Conservation (phyloP, 1,140 invertebrate species). For the Drosophila leontia region DNA sequence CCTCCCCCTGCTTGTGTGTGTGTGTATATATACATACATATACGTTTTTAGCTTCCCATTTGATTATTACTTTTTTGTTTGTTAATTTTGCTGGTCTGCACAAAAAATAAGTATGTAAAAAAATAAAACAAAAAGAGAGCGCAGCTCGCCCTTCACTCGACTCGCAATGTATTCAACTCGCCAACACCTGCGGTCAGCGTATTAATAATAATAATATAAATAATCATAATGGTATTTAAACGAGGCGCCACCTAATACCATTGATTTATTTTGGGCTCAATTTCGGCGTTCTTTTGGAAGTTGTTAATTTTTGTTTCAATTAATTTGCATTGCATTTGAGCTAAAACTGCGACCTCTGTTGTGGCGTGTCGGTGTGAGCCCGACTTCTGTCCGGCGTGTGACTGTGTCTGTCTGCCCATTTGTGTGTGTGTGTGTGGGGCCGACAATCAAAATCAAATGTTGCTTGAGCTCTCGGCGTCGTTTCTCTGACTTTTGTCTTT, state of each 20-base stretch:
- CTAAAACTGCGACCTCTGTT: constrained; percentile 12
- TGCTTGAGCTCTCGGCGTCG: constrained; percentile 52
- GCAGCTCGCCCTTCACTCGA: constrained; percentile 48
- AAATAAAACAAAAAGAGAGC: constrained; percentile 29
- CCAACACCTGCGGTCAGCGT: constrained; percentile 7
- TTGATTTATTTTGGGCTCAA: background rate
- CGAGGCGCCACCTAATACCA: no score
- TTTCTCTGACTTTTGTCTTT: constrained; percentile 44
- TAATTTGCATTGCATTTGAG: constrained; percentile 2
- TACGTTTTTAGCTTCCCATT: constrained; percentile 49
- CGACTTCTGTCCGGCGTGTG: constrained; percentile 25
- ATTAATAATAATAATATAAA: background rate
- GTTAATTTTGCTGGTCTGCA: constrained; percentile 27
- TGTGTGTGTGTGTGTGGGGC: constrained; percentile 63
- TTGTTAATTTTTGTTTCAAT: no score
- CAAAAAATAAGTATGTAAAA: constrained; percentile 13
- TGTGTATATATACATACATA: background rate
- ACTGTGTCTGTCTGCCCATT: constrained; percentile 3
- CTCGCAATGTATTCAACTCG: constrained; percentile 15
- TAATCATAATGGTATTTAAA: background rate
- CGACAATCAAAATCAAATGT: constrained; percentile 68
- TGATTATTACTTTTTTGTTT: constrained; percentile 69
- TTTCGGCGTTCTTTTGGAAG: background rate
- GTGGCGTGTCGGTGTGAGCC: constrained; percentile 21
- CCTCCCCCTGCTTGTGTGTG: background rate